A percentile compares a stretch with the other conserved stretches of the same genome.
phyloP scores from a whole-genome alignment of 2,888 invertebrate genomes.

The Tenthredo notha region DNA sequence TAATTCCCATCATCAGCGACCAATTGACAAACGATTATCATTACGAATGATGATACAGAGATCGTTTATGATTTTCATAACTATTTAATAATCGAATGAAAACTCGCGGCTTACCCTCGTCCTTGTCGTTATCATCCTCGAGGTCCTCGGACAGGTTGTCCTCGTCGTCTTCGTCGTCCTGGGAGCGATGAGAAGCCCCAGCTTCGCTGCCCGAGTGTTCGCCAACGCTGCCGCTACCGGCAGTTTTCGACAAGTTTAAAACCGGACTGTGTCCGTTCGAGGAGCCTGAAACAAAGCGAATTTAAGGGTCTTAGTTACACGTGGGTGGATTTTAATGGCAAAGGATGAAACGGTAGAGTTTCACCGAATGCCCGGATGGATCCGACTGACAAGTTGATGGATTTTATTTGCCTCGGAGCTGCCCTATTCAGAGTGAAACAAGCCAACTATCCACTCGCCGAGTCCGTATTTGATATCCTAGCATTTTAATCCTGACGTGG shows the following conservation, averaged over 20 bases:
- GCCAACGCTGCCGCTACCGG: constrained; percentile 87
- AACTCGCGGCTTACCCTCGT: constrained; percentile 83
- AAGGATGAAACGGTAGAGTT: background rate
- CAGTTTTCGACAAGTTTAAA: constrained; percentile 93
- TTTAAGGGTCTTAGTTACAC: background rate
- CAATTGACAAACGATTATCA: background rate
- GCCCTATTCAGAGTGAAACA: constrained; percentile 65
- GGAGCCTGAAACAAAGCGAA: constrained; percentile 83
- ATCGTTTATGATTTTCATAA: background rate
- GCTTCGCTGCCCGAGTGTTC: constrained; percentile 84
- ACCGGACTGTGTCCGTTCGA: constrained; percentile 96
- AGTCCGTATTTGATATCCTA: constrained; percentile 72
- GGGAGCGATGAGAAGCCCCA: constrained; percentile 83
- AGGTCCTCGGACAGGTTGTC: constrained; percentile 93
- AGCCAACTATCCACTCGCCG: constrained; percentile 64
- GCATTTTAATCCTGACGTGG: constrained; percentile 78
- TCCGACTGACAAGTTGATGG: constrained; percentile 72
- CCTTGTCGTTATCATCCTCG: constrained; percentile 91
- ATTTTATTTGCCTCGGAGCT: constrained; percentile 73
- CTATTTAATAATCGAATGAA: background rate
- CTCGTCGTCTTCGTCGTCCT: constrained; percentile 91
- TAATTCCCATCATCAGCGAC: background rate
- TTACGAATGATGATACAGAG: background rate
- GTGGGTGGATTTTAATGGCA: background rate
- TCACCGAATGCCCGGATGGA: constrained; percentile 1